Percentiles rank a stretch among this genome's conserved stretches.
Evolutionary conservation across 2,113 vertebrate genomes (phyloP).

Genomic region (Etheostoma spectabile): DNA sequence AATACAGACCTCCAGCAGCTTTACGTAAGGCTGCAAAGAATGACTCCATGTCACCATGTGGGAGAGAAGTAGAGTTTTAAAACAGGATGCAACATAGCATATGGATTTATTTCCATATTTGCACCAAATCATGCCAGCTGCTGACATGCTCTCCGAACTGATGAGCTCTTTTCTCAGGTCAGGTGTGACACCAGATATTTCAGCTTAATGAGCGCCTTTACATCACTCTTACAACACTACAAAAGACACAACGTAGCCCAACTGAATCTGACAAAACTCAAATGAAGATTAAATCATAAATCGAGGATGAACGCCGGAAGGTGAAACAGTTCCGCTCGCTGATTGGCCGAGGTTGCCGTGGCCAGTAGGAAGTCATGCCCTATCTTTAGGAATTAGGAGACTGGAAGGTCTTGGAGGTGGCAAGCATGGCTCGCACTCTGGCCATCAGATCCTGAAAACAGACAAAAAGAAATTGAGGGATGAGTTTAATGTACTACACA

Average conservation of each 20-base stretch:
- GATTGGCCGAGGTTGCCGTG: slow-evolving; percentile 42
- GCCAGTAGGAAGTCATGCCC: background rate
- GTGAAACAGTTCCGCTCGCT: slow-evolving; percentile 19
- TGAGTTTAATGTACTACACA: background rate
- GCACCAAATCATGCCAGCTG: slow-evolving; percentile 23
- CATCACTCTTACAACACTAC: background rate
- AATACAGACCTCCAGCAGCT: slow-evolving; percentile 59
- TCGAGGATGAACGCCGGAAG: background rate
- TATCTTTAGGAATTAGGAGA: slow-evolving; percentile 89
- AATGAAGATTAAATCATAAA: slow-evolving; percentile 18
- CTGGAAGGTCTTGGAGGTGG: slow-evolving; percentile 94
- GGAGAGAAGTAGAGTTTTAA: slow-evolving; percentile 34
- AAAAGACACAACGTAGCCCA: background rate
- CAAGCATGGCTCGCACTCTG: slow-evolving; percentile 99
- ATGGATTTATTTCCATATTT: slow-evolving; percentile 42
- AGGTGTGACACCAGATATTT: slow-evolving; percentile 24
- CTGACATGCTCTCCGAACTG: background rate
- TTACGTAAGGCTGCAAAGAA: slow-evolving; percentile 54
- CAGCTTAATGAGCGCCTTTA: background rate
- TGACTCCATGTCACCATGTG: slow-evolving; percentile 47
- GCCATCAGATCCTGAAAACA: slow-evolving; percentile 94
- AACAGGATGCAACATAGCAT: slow-evolving; percentile 36
- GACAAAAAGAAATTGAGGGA: slow-evolving; percentile 3
- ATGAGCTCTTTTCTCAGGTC: slow-evolving; percentile 30
- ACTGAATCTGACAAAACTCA: slow-evolving; percentile 12